Conservation (phyloP, 92 coral and sea anemone genomes). For the Ricordea florida region DNA sequence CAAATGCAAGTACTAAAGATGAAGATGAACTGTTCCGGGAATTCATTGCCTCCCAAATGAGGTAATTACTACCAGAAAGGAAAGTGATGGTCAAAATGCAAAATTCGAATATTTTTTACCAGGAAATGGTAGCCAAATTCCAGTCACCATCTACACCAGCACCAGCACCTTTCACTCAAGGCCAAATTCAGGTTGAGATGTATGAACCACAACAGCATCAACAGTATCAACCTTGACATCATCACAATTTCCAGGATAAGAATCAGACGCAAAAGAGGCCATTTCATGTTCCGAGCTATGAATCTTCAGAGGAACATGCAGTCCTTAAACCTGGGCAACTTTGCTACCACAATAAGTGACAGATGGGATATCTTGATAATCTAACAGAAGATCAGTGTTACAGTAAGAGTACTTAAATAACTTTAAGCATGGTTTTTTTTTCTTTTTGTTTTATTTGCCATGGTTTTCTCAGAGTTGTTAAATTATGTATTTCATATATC, state of each 20-base stretch:
- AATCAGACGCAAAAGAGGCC: constrained; percentile 19
- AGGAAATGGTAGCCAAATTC: constrained; percentile 41
- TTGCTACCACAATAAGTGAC: constrained; percentile 19
- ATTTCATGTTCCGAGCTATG: constrained; percentile 20
- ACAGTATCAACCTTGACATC: not conserved
- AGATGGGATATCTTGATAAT: constrained; percentile 6
- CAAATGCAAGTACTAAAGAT: constrained; percentile 1
- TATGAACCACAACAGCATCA: constrained; percentile 7
- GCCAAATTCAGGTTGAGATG: not conserved
- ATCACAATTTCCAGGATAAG: constrained; percentile 26
- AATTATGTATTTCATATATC: not conserved
- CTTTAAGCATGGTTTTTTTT: not conserved
- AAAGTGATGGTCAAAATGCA: constrained; percentile 54
- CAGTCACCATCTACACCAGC: constrained; percentile 13
- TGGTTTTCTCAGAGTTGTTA: not conserved
- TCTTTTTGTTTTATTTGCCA: not conserved
- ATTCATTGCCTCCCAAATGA: constrained; percentile 49
- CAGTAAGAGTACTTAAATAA: not conserved
- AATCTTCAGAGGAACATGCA: constrained; percentile 10
- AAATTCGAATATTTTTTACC: constrained; percentile 53
- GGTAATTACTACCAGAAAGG: constrained; percentile 40
- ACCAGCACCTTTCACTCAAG: constrained; percentile 11
- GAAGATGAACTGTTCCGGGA: constrained; percentile 60
- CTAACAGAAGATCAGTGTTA: not conserved
- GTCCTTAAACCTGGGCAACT: constrained; percentile 41